Evolutionary conservation across 2,888 invertebrate species (phyloP).

Genomic region (Ophraella communa): DNA sequence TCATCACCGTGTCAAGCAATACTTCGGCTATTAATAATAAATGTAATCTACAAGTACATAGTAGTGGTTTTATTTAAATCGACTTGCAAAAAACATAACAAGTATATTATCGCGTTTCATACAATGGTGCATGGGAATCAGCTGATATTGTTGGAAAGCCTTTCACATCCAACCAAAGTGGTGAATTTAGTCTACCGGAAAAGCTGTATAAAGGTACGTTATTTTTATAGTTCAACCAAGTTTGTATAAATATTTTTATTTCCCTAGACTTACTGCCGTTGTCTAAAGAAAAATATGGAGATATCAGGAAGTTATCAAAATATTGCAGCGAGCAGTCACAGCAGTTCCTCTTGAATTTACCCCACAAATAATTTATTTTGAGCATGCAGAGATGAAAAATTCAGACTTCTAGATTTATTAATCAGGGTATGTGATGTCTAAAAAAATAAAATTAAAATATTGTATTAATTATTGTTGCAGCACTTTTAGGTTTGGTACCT

Average conservation of each 20-base stretch:
- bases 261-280: neutral
- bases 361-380: slow-evolving; percentile 4
- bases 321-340: slow-evolving; percentile 1
- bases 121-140: neutral
- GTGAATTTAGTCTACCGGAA: no score
- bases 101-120: neutral
- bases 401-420: neutral
- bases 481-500: slow-evolving; percentile 5
- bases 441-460: slow-evolving; percentile 2
- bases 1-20: no score
- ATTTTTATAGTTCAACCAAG: neutral
- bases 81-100: no score
- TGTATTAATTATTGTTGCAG: slow-evolving; percentile 1
- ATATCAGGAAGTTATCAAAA: slow-evolving; percentile 10
- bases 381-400: neutral
- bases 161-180: neutral
- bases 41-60: no score
- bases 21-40: no score
- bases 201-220: no score
- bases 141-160: neutral
- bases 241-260: neutral
- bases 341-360: neutral
- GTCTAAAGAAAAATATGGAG: slow-evolving; percentile 7
- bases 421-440: neutral
- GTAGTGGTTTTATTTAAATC: no score